Conservation (phyloP, 2,113 vertebrate genomes). For the Otis tarda region DNA sequence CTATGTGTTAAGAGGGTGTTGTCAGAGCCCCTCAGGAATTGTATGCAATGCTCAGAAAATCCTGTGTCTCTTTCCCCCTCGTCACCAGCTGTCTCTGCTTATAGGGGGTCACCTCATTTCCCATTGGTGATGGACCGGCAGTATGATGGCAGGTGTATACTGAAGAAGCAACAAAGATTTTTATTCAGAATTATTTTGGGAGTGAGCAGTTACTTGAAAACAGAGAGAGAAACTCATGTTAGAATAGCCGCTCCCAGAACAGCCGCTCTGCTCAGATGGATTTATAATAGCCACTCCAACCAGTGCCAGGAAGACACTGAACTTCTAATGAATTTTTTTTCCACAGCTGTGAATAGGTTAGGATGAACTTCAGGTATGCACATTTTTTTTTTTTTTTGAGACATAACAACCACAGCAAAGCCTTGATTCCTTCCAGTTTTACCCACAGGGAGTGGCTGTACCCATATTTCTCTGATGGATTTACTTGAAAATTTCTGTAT, state of each 20-base stretch:
- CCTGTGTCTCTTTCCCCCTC: background rate
- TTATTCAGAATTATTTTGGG: background rate
- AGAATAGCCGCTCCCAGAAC: background rate
- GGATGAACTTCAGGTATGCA: background rate
- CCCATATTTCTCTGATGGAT: background rate
- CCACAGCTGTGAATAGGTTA: background rate
- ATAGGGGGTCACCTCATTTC: background rate
- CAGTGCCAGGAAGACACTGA: conserved; percentile 1
- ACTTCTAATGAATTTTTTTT: conserved; percentile 18
- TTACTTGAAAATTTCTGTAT: background rate
- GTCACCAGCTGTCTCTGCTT: background rate
- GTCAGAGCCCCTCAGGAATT: background rate
- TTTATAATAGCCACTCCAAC: conserved; percentile 5
- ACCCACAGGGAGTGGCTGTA: background rate
- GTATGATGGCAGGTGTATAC: background rate
- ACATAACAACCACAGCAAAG: background rate
- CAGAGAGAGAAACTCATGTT: background rate
- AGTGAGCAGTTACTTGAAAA: background rate
- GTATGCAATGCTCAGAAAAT: background rate
- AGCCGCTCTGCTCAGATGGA: background rate
- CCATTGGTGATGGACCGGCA: background rate
- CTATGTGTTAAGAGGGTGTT: background rate
- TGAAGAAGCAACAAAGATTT: background rate
- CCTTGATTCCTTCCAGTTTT: background rate
- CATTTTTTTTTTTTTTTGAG: background rate